Percentiles rank a stretch among this genome's conserved stretches.
Evolutionary conservation across 1,140 invertebrate genomes (phyloP).

Genomic region (Ridgeia piscesae): DNA sequence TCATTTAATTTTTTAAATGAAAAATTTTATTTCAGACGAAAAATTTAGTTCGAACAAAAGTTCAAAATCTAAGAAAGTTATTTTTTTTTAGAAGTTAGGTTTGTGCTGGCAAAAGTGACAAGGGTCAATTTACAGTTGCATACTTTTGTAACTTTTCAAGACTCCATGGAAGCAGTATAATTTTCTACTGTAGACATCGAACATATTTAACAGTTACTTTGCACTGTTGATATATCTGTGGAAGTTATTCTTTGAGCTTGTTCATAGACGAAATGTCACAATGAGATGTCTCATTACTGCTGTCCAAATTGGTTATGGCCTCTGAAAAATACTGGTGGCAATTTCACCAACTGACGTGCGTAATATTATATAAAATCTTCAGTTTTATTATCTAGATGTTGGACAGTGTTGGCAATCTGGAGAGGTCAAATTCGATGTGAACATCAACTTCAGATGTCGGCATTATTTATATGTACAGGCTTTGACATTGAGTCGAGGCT

Average conservation of each 20-base stretch:
- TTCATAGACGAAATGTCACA: not conserved
- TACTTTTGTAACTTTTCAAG: not conserved
- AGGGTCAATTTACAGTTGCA: not conserved
- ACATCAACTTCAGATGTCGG: not conserved
- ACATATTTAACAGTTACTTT: too few relatives aligned
- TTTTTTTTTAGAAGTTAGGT: not conserved
- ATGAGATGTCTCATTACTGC: not conserved
- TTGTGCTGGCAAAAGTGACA: not conserved
- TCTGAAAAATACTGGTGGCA: not conserved
- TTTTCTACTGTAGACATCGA: not conserved
- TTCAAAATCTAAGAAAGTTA: not conserved
- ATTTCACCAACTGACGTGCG: not conserved
- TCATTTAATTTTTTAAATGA: not conserved
- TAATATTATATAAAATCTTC: not conserved
- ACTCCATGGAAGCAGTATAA: not conserved
- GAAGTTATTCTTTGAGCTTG: not conserved
- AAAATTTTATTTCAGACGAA: not conserved
- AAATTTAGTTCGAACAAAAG: too few relatives aligned
- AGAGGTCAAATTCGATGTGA: not conserved
- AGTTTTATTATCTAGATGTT: not conserved
- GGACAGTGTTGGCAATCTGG: not conserved
- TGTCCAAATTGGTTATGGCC: not conserved
- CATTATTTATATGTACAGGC: conserved; percentile 6
- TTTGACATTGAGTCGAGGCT: not conserved
- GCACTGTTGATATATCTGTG: not conserved